phyloP scores from a whole-genome alignment of 2,113 vertebrate species.

The Theristicus caerulescens region DNA sequence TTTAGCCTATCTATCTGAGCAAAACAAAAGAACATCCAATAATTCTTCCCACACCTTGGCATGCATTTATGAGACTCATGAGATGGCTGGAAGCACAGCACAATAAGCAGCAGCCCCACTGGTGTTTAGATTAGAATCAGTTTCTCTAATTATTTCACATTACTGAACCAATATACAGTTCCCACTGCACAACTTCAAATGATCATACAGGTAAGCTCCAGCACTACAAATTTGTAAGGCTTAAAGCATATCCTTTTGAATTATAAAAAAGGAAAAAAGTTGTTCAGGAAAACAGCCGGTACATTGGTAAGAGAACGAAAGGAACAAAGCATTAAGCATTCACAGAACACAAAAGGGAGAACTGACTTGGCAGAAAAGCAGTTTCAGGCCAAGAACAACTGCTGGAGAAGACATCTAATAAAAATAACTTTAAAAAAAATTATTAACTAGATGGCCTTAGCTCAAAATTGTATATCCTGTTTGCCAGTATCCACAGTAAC shows the following conservation, averaged over 20 bases:
- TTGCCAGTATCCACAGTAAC: background rate
- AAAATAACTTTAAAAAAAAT: background rate
- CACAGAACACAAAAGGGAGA: background rate
- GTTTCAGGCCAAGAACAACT: background rate
- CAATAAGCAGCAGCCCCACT: background rate
- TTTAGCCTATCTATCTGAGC: constrained; percentile 68
- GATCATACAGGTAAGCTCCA: background rate
- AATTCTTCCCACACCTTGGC: background rate
- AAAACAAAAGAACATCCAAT: constrained; percentile 72
- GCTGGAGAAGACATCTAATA: background rate
- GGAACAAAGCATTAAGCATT: background rate
- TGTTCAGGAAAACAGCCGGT: background rate
- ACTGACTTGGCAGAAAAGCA: background rate
- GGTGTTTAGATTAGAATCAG: background rate
- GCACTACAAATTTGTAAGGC: background rate
- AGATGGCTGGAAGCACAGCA: background rate
- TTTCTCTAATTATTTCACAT: constrained; percentile 18
- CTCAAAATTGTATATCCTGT: background rate
- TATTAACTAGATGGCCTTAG: background rate
- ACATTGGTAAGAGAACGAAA: background rate
- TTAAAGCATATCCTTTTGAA: background rate
- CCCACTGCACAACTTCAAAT: background rate
- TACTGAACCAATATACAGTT: background rate
- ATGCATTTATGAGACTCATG: background rate
- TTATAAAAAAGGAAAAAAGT: background rate